Percentiles rank a stretch among this genome's conserved stretches.
These are phyloP conservation scores for Pongo abelii DNA, from an alignment of 2,113 vertebrate genomes.

Conservation along the genomic window DNA sequence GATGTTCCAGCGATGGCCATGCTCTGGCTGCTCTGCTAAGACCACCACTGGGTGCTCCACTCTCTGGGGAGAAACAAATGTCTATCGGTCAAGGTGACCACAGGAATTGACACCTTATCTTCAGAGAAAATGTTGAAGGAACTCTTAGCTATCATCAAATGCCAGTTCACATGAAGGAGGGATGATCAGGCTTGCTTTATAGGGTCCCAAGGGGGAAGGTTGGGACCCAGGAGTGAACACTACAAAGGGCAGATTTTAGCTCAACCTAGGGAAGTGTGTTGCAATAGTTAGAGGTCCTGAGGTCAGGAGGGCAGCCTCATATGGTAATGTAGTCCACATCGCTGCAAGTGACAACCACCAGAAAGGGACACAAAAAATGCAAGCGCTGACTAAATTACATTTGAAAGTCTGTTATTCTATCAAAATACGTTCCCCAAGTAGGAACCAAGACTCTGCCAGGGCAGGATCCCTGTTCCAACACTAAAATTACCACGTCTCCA, in stretches of 20 bases:
- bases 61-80: neutral
- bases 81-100: neutral
- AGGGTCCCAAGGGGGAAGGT: neutral
- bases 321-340: neutral
- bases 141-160: neutral
- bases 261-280: neutral
- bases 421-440: neutral
- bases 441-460: neutral
- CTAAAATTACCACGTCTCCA: neutral
- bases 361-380: neutral
- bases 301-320: neutral
- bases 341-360: neutral
- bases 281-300: neutral
- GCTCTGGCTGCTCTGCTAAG: neutral
- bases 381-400: neutral
- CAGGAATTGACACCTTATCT: too few relatives aligned
- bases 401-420: neutral
- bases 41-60: neutral
- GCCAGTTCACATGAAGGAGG: neutral
- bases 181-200: neutral
- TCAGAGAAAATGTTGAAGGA: neutral
- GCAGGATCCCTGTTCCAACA: neutral
- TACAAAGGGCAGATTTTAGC: neutral
- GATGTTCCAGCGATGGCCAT: neutral
- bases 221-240: neutral